A percentile compares a stretch with the other conserved stretches of the same genome.
phyloP scores from a whole-genome alignment of 2,113 vertebrate genomes.

The Henicopernis longicauda region DNA sequence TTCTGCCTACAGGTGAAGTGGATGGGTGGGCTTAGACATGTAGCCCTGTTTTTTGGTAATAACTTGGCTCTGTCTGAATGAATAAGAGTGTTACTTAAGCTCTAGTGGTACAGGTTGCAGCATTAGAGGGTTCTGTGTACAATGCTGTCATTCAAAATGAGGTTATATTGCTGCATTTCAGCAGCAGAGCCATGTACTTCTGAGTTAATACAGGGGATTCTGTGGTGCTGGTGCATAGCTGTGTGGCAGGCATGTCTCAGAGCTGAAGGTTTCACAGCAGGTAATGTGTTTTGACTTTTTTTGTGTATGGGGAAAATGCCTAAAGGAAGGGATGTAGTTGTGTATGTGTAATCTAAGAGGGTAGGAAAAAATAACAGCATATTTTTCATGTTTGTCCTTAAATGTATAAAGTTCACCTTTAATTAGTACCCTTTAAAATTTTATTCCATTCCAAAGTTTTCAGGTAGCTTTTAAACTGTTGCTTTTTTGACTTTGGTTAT shows the following conservation, averaged over 20 bases:
- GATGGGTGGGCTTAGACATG: not conserved
- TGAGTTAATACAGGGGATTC: not conserved
- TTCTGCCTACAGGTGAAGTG: not conserved
- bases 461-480: not conserved
- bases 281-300: not conserved
- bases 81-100: not conserved
- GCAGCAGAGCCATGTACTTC: not conserved
- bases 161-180: not conserved
- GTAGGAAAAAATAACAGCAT: not conserved
- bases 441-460: not conserved
- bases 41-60: not conserved
- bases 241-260: not conserved
- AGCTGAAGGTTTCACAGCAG: not conserved
- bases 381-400: not conserved
- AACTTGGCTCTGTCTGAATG: not conserved
- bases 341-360: not conserved
- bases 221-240: not conserved
- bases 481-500: not conserved
- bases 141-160: not conserved
- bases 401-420: not conserved
- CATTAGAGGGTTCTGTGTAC: not conserved
- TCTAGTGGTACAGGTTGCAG: not conserved
- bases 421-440: not conserved
- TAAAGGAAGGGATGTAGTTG: not conserved
- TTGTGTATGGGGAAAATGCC: not conserved